Base-by-base conservation (phyloP, 1,140 invertebrate species). In the Matsumurasca onukii region DNA sequence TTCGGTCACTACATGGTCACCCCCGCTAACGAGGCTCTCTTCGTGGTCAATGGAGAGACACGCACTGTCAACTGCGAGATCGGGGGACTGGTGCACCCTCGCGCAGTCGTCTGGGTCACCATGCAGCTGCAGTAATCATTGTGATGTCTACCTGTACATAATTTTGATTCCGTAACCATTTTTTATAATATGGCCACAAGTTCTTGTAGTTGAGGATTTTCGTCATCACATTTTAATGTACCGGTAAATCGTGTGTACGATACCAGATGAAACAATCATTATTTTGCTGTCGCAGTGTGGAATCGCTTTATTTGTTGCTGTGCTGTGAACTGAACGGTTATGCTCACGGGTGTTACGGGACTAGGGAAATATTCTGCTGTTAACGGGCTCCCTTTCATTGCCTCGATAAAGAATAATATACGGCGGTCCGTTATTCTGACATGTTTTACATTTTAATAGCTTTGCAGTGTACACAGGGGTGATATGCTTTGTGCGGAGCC, bases 11-110 rank as follows among this genome's bases (percentile, higher is more conserved):
- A 87, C 77, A 85, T 93, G 82, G 88, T 91, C 66, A 89, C 88
- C 27, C 88, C 90, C 1, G 87, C 89, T 31, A 87, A 85, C 72
- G 86, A 90, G 68, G 88, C 89, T 3, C 80, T 91, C 20, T 89
- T 91, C 75, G 88, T 92, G 48, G 80, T 92, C 49, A 91, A 92
- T 74, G 89, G 89, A 1, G 84, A 88, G 73, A 87, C 86, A 31
- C 81, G 87, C 73, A 90, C 88, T 17, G 88, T 91, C 61, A 91
- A 92, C 77, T 93, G 91, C 80, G 89, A 91, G 78, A 89, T 90
- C 63, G 88, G 88, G 30, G 87, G 86, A 48, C 80, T 90, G 12
- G 80, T 84, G 13, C 86, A 88, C 77, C 88, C 89, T 3, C 82
- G 84, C 67, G 81, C 86, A 27, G 80, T 89, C 45, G 86, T 89